Evolutionary conservation across 2,888 invertebrate species (phyloP).

Genomic region (Athalia cordata): DNA sequence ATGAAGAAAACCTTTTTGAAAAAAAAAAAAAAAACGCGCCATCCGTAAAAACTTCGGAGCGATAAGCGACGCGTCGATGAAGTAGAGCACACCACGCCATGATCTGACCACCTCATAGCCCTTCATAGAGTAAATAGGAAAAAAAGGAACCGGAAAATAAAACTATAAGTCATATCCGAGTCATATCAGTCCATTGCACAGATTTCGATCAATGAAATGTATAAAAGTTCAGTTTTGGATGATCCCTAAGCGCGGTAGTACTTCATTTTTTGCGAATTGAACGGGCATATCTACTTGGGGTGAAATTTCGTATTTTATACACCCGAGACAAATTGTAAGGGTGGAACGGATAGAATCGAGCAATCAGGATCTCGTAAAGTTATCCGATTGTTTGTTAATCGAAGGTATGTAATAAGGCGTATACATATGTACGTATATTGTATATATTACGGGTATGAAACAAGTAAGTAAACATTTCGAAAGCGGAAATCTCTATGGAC

Average conservation of each 20-base stretch:
- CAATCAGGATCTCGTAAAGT: too few species aligned
- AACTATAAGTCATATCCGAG: too few species aligned
- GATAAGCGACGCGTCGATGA: conserved; percentile 20
- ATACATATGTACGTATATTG: too few species aligned
- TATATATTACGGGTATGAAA: neutral
- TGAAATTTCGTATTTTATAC: too few species aligned
- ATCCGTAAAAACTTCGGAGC: neutral
- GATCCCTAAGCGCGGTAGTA: neutral
- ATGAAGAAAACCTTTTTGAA: neutral
- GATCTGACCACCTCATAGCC: neutral
- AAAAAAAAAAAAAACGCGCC: neutral
- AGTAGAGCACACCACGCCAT: neutral
- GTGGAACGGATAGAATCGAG: too few species aligned
- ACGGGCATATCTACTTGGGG: neutral
- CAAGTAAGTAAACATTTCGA: neutral
- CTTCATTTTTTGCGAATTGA: neutral
- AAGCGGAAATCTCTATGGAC: too few species aligned
- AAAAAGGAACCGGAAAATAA: neutral
- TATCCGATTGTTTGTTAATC: too few species aligned
- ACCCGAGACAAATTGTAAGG: too few species aligned
- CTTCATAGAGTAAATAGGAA: neutral
- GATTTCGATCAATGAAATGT: too few species aligned
- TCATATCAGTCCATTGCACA: too few species aligned
- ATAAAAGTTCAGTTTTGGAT: neutral
- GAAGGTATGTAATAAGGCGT: too few species aligned